Conservation (phyloP, 2,113 vertebrate species). For the Sphyrna mokarran region DNA sequence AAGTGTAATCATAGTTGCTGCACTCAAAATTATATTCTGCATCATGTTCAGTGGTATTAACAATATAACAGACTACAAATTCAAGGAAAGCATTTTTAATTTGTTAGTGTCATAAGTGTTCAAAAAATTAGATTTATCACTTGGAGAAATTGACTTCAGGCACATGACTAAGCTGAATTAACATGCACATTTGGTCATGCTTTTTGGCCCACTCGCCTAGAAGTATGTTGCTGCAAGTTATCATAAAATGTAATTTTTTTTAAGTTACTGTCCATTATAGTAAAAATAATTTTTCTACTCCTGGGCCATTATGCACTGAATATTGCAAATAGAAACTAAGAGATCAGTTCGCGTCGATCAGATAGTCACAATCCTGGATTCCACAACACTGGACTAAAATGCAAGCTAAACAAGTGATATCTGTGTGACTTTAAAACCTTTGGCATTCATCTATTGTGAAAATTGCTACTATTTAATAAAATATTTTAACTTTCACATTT, state of each 20-base stretch:
- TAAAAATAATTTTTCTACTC: not conserved
- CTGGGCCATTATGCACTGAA: not conserved
- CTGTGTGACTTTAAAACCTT: not conserved
- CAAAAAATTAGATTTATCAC: not conserved
- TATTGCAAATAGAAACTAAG: not conserved
- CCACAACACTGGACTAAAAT: not conserved
- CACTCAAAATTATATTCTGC: not conserved
- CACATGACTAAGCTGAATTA: not conserved
- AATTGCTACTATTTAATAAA: not conserved
- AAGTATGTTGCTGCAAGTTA: not conserved
- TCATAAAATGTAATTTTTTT: not conserved
- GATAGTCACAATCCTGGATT: not conserved
- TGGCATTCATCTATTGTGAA: not conserved
- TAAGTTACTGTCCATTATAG: not conserved
- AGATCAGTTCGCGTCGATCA: not conserved
- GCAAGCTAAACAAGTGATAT: not conserved
- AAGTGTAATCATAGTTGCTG: not conserved
- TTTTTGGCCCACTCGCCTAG: not conserved
- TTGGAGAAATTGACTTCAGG: not conserved
- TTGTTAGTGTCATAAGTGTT: not conserved
- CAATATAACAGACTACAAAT: not conserved
- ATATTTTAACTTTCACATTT: not conserved
- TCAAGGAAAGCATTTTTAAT: not conserved
- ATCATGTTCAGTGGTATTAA: not conserved
- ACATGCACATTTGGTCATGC: not conserved